Percentiles rank a stretch among this genome's conserved stretches.
Conservation (phyloP, 2,113 vertebrate genomes). For the Alligator mississippiensis region DNA sequence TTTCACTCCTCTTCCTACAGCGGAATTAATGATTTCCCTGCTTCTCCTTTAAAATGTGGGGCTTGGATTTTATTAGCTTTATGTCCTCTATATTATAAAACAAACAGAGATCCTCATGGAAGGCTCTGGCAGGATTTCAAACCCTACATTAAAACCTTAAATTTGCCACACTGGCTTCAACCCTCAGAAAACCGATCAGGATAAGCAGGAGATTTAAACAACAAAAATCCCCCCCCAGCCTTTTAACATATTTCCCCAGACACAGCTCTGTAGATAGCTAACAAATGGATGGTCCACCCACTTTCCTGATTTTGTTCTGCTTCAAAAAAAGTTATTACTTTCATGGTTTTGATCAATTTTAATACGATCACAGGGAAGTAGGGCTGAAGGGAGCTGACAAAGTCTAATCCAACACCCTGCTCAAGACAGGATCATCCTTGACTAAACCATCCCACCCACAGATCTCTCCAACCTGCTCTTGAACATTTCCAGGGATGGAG, state of each 20-base stretch:
- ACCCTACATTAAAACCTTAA: neutral
- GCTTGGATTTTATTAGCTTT: neutral
- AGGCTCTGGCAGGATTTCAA: rapidly evolving
- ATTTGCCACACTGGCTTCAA: neutral
- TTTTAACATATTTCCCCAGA: neutral
- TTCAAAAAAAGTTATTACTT: rapidly evolving
- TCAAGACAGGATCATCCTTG: too few relatives aligned
- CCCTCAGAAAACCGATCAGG: neutral
- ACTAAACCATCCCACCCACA: too few relatives aligned
- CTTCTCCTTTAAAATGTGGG: neutral
- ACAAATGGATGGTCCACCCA: rapidly evolving
- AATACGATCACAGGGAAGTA: too few relatives aligned
- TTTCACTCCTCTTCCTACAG: neutral
- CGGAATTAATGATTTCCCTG: neutral
- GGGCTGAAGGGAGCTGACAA: too few relatives aligned
- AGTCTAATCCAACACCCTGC: too few relatives aligned
- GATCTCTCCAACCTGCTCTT: too few relatives aligned
- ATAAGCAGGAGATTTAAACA: neutral
- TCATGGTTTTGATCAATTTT: rapidly evolving
- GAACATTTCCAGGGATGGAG: too few relatives aligned
- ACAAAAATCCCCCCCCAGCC: too few relatives aligned
- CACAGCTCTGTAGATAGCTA: neutral
- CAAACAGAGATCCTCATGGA: neutral
- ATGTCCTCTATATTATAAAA: neutral
- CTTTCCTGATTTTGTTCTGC: neutral